Evolutionary conservation across 2,113 vertebrate species (phyloP), one percentile per base, ranked within the genome.

Genomic region (Ginglymostoma cirratum): DNA sequence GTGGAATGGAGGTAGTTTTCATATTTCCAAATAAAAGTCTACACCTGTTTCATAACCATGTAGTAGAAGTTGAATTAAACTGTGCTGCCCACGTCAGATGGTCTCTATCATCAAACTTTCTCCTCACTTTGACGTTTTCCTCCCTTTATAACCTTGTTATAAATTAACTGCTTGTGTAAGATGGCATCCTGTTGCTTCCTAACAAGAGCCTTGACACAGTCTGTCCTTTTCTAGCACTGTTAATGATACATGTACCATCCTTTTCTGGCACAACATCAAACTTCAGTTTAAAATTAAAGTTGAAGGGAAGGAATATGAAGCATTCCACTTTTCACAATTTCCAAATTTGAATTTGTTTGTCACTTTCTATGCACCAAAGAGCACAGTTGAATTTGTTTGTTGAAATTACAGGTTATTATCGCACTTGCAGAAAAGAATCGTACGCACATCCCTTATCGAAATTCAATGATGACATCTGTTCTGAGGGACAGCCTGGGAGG

Each of bases 391-490:
- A 95, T 30, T 96, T 96, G 30, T 66, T 95, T 0, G 96, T 1
- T 96, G 96, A 93, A 96, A 0, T 96, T 96, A 55, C 97, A 99
- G 99, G 99, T 99, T 76, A 99, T 99, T 97, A 98, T 99, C 66
- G 98, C 99, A 14, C 97, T 99, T 96, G 98, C 99, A 8, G 99
- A 99, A 97, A 99, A 98, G 97, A 98, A 98, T 95, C 98, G 99
- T 48, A 98, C 97, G 0, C 99, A 99, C 96, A 98, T 99, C 95
- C 99, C 99, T 0, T 99, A 99, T 96, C 98, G 99, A 96, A 99
- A 99, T 97, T 99, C 99, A 38, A 98, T 99, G 99, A 98, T 99
- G 98, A 99, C 99, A 0, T 99, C 99, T 2, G 99, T 99, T 96
- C 97, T 99, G 65, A 97, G 99, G 96, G 99, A 99, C 97, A 99